Evolutionary conservation across 2,888 invertebrate species (phyloP).

Genomic region (Enchytraeus crypticus): DNA sequence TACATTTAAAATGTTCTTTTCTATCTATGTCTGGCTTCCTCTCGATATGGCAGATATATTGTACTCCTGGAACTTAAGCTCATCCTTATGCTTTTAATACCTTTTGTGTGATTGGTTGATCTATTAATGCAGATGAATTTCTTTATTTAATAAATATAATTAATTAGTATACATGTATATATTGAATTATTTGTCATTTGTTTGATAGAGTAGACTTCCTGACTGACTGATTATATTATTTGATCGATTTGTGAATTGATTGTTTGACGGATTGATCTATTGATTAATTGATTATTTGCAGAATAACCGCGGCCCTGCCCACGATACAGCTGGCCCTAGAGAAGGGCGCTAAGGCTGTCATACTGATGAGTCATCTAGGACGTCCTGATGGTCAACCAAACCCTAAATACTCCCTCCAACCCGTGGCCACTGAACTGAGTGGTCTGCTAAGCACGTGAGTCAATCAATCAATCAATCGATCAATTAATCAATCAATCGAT

Average conservation of each 20-base stretch:
- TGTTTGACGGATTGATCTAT: too few species aligned
- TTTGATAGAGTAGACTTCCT: background rate
- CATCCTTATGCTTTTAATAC: too few species aligned
- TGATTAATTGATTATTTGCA: too few species aligned
- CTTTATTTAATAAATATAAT: background rate
- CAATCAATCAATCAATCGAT: too few species aligned
- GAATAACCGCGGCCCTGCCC: conserved; percentile 89
- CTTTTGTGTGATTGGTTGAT: conserved; percentile 2
- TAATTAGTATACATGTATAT: background rate
- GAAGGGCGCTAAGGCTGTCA: conserved; percentile 86
- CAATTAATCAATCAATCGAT: too few species aligned
- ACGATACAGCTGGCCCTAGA: conserved; percentile 84
- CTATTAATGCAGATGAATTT: too few species aligned
- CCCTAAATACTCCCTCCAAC: conserved; percentile 79
- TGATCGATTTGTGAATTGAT: too few species aligned
- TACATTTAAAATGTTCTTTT: too few species aligned
- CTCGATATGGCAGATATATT: too few species aligned
- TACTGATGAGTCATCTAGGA: conserved; percentile 94
- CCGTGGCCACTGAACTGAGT: conserved; percentile 82
- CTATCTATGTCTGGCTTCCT: too few species aligned
- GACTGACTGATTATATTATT: background rate
- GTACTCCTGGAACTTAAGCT: too few species aligned
- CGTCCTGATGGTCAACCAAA: conserved; percentile 85
- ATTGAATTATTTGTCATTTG: background rate
- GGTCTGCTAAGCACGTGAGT: conserved; percentile 70